Conservation (phyloP, 2,113 vertebrate genomes). For the Takifugu flavidus region DNA sequence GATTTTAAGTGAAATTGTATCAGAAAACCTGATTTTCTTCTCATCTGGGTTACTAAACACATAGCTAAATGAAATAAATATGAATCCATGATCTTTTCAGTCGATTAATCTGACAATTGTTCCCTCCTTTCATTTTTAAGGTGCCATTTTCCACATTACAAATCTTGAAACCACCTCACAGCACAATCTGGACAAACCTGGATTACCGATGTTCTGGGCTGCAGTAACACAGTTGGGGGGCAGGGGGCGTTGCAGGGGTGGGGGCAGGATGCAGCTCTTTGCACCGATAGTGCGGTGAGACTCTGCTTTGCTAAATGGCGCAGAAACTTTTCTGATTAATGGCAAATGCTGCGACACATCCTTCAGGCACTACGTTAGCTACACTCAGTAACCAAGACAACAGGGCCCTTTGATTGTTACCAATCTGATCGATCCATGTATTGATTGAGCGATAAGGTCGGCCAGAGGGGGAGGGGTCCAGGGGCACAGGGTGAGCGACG, state of each 20-base stretch:
- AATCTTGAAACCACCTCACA: background rate
- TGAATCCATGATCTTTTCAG: no score
- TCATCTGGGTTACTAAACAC: no score
- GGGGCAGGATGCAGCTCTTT: conserved; percentile 46
- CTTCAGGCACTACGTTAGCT: conserved; percentile 73
- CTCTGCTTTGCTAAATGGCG: conserved; percentile 41
- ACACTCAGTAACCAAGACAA: conserved; percentile 43
- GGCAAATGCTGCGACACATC: conserved; percentile 58
- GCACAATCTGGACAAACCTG: conserved; percentile 27
- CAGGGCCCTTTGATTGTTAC: conserved; percentile 65
- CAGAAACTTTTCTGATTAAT: conserved; percentile 48
- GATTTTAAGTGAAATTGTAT: no score
- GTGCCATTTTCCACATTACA: no score
- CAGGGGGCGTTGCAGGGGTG: background rate
- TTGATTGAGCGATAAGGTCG: conserved; percentile 50
- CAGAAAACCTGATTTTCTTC: no score
- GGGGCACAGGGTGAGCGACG: conserved; percentile 45
- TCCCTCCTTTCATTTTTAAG: background rate
- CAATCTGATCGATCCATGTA: conserved; percentile 53
- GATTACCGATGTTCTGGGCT: conserved; percentile 27
- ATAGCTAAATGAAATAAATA: no score
- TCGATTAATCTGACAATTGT: no score
- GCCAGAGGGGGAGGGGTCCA: conserved; percentile 16
- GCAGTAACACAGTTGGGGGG: conserved; percentile 14
- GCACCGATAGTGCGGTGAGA: conserved; percentile 33